Percentiles rank a stretch among this genome's conserved stretches.
phyloP scores from a whole-genome alignment of 1,140 invertebrate genomes.

The Lamellibrachia luymesi region DNA sequence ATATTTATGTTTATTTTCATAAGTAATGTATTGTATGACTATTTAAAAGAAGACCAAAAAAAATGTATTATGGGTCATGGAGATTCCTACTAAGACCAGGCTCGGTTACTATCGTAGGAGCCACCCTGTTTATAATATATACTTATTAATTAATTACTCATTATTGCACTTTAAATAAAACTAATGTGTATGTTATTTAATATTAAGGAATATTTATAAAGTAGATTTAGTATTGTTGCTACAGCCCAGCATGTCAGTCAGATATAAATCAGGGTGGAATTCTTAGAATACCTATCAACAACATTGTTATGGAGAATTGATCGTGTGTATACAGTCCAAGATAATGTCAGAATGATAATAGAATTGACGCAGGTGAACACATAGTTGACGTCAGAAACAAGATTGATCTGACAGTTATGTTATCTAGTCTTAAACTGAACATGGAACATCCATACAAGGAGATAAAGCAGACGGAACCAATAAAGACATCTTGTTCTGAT shows the following conservation, averaged over 20 bases:
- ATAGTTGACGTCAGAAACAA: slow-evolving; percentile 5
- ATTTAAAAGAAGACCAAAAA: too few relatives aligned
- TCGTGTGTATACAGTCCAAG: not conserved
- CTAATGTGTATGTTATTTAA: too few relatives aligned
- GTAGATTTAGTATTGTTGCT: too few relatives aligned
- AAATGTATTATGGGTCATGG: too few relatives aligned
- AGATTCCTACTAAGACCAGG: too few relatives aligned
- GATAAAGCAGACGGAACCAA: not conserved
- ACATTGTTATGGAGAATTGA: not conserved
- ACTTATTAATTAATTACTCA: too few relatives aligned
- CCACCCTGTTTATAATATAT: too few relatives aligned
- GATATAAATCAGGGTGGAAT: not conserved
- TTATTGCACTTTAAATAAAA: too few relatives aligned
- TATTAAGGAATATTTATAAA: too few relatives aligned
- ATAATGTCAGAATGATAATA: not conserved
- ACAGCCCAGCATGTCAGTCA: not conserved
- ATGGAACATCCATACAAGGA: not conserved
- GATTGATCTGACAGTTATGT: not conserved
- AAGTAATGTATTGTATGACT: too few relatives aligned
- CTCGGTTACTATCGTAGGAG: too few relatives aligned
- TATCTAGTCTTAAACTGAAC: not conserved
- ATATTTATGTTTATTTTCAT: too few relatives aligned
- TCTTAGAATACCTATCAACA: not conserved
- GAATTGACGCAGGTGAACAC: not conserved
- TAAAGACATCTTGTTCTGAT: not conserved